These are phyloP conservation scores for Poecilia picta DNA, from an alignment of 2,797 vertebrate genomes.

Conservation along the genomic window DNA sequence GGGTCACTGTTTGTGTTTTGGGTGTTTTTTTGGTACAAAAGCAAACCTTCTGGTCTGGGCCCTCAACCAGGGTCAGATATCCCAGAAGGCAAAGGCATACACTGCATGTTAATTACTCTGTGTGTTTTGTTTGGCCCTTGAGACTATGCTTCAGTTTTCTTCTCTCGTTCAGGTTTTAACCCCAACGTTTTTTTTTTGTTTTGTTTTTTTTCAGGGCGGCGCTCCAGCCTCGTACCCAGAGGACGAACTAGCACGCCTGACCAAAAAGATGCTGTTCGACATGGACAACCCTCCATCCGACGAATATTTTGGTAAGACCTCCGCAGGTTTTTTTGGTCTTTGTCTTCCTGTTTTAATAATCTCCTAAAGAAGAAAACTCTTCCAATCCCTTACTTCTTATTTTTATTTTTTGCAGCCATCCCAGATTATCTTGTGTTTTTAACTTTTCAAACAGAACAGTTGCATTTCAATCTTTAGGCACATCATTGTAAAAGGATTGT, in stretches of 20 bases:
- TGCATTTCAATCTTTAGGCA: neutral
- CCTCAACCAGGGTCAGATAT: conserved; percentile 74
- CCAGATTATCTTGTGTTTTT: neutral
- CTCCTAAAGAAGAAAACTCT: neutral
- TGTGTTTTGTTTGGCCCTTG: conserved; percentile 61
- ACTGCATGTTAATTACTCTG: conserved; percentile 67
- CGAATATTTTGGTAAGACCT: conserved; percentile 92
- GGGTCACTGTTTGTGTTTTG: conserved; percentile 55
- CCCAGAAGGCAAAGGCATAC: conserved; percentile 59
- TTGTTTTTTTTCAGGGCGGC: conserved; percentile 73
- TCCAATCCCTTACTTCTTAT: neutral
- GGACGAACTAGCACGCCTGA: conserved; percentile 95
- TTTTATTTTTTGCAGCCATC: neutral
- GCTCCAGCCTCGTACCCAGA: conserved; percentile 86
- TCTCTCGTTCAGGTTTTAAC: conserved; percentile 44
- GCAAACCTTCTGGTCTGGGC: conserved; percentile 66
- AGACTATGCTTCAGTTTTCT: conserved; percentile 25
- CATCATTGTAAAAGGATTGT: neutral
- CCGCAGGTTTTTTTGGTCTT: neutral
- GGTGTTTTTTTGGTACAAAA: conserved; percentile 39
- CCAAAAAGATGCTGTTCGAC: conserved; percentile 98
- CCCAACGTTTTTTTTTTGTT: conserved; percentile 26
- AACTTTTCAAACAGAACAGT: neutral
- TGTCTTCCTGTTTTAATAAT: neutral
- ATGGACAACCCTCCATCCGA: conserved; percentile 97